These are phyloP conservation scores for Orientallactaga bullata DNA, from an alignment of 2,113 vertebrate species.

Conservation along the genomic window DNA sequence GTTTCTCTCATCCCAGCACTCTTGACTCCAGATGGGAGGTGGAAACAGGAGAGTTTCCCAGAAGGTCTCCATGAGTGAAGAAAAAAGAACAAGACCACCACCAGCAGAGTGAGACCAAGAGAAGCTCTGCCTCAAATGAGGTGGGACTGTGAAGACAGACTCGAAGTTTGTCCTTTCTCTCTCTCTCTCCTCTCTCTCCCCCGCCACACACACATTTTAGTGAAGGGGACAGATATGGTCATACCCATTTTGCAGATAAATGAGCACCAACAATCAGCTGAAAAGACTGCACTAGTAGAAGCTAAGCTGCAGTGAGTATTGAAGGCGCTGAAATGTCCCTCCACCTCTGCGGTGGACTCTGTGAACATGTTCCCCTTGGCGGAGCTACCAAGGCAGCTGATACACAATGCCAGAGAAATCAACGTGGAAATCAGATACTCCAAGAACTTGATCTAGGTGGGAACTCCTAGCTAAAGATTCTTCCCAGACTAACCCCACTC, in stretches of 20 bases:
- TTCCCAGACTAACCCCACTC: background rate
- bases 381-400: background rate
- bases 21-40: too few relatives aligned
- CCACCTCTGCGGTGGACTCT: too few relatives aligned
- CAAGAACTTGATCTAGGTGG: background rate
- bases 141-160: too few relatives aligned
- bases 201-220: too few relatives aligned
- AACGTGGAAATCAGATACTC: fast-evolving
- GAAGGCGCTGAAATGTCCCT: fast-evolving
- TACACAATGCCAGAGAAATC: fast-evolving
- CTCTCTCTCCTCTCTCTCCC: too few relatives aligned
- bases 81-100: too few relatives aligned
- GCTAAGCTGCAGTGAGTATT: fast-evolving
- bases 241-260: background rate
- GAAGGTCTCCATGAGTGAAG: too few relatives aligned
- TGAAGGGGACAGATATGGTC: background rate
- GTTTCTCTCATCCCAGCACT: too few relatives aligned
- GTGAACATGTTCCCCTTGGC: fast-evolving
- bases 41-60: too few relatives aligned
- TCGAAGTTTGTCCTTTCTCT: too few relatives aligned
- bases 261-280: background rate
- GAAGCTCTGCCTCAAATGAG: too few relatives aligned
- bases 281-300: fast-evolving
- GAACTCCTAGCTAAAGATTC: fast-evolving
- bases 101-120: too few relatives aligned